phyloP scores from a whole-genome alignment of 1,140 invertebrate species.

The Drosophila serrata region DNA sequence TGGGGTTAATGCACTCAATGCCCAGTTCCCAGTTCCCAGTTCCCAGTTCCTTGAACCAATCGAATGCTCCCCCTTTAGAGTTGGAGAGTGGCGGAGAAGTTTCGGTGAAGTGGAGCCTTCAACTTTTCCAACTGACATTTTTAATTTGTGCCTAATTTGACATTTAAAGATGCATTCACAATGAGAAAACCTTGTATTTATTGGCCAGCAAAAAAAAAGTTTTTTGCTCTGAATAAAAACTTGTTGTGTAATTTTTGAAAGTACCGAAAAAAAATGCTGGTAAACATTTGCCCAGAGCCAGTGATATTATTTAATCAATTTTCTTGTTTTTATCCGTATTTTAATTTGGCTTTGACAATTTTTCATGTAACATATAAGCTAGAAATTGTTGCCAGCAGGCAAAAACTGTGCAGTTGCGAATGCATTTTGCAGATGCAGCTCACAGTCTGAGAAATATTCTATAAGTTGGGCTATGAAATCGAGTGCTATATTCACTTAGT shows the following conservation, averaged over 20 bases:
- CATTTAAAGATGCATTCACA: conserved; percentile 51
- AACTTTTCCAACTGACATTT: conserved; percentile 70
- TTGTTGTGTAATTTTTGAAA: conserved; percentile 16
- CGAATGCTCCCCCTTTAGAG: conserved; percentile 17
- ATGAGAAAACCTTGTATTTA: conserved; percentile 4
- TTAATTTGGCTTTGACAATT: conserved; percentile 7
- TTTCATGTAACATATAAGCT: conserved; percentile 1
- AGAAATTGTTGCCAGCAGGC: conserved; percentile 8
- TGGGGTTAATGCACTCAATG: conserved; percentile 61
- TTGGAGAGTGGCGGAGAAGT: conserved; percentile 4
- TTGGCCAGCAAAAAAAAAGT: conserved; percentile 43
- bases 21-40: conserved; percentile 32
- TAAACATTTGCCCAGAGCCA: conserved; percentile 3
- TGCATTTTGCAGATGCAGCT: conserved; percentile 10
- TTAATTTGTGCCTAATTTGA: conserved; percentile 76
- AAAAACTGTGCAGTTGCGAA: conserved; percentile 5
- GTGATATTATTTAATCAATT: conserved; percentile 2
- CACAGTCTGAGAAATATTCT: conserved; percentile 15
- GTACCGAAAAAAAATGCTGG: conserved; percentile 11
- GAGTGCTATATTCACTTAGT: conserved; percentile 66
- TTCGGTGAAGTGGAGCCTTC: conserved; percentile 21
- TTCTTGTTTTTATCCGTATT: background rate
- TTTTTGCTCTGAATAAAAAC: conserved; percentile 23
- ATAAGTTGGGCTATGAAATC: conserved; percentile 33
- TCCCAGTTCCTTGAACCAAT: conserved; percentile 27